Base-by-base conservation (phyloP, 1,140 invertebrate genomes). In the Venustaconcha ellipsiformis region DNA sequence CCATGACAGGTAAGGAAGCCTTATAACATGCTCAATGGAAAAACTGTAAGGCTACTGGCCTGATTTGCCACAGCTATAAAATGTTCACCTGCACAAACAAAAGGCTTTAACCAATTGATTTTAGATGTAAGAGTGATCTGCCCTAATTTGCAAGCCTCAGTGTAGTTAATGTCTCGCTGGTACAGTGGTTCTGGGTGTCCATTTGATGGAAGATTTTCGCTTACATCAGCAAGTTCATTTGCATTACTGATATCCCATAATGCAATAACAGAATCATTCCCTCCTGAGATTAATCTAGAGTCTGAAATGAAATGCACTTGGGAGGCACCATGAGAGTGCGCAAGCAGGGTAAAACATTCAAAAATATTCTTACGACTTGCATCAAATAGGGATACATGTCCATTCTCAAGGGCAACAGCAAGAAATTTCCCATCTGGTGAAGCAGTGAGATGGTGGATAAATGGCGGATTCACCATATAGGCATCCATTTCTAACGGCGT, bases 361-460 rank as follows among this genome's bases (percentile, higher is more conserved):
- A 78, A 62, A 4, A 89, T 76, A 57, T 86, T 74, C 67, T 83
- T 86, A 17, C 73, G 74, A 13, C 65, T 79, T 17, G 63, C 78
- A 73, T 86, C 82, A 79, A 89, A 84, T 1, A 89, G 70, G 17
- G 83, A 78, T 4, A 89, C 71, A 59, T 80, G 74, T 14, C 86
- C 88, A 82, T 89, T 89, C 72, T 87, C 87, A 57, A 88, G 66
- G 0, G 85, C 88, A 78, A 81, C 82, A 5, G 85, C 87, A n/a
- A 84, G 75, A n/a, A 76, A 81, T 62, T 79, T 78, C 0, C 86
- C 85, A 75, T 80, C 76, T 14, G 77, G 69, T n/a, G 83, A 83
- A 18, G 76, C 63, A 48, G 81, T 67, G 2, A 88, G 68, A 30
- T 86, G 81, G 62, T 89, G 88, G 20, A 89, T 70, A 67, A 89